A percentile compares a stretch with the other conserved stretches of the same genome.
phyloP scores from a whole-genome alignment of 2,888 invertebrate genomes.

The Ectemnius continuus region DNA sequence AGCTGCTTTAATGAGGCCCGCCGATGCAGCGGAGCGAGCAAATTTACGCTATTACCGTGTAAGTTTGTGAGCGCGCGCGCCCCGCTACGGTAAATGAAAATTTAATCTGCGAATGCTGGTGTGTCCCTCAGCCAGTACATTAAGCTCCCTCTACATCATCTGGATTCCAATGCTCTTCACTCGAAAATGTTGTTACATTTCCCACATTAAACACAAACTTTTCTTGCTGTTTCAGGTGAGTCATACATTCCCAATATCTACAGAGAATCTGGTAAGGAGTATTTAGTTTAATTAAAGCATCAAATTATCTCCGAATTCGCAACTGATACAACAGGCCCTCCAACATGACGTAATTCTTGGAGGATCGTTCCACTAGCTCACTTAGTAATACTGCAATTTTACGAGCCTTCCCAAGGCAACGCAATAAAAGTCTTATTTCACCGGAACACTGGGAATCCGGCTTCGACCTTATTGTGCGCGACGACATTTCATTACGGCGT shows the following conservation, averaged over 20 bases:
- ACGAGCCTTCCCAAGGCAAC: conserved; percentile 52
- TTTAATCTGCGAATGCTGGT: conserved; percentile 56
- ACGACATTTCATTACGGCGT: conserved; percentile 65
- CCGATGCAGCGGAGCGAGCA: conserved; percentile 55
- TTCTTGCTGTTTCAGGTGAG: conserved; percentile 68
- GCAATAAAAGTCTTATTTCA: conserved; percentile 61
- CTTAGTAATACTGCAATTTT: conserved; percentile 58
- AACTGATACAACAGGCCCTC: too few relatives aligned
- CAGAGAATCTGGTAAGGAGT: too few relatives aligned
- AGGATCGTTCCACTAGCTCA: conserved; percentile 33
- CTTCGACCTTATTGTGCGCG: conserved; percentile 56
- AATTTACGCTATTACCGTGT: conserved; percentile 55
- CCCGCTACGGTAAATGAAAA: conserved; percentile 58
- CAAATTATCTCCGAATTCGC: too few relatives aligned
- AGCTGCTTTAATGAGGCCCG: conserved; percentile 70
- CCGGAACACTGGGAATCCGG: conserved; percentile 44
- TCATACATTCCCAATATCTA: conserved; percentile 19
- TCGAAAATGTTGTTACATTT: background rate
- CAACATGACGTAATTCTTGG: too few relatives aligned
- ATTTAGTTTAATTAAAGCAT: too few relatives aligned
- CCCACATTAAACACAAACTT: background rate
- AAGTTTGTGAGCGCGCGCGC: conserved; percentile 44
- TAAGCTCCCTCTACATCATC: too few relatives aligned
- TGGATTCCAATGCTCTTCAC: background rate
- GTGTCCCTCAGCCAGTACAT: too few relatives aligned